A percentile compares a stretch with the other conserved stretches of the same genome.
These are phyloP conservation scores for Leucoptera coffeella DNA, from an alignment of 2,888 invertebrate genomes.

Conservation along the genomic window DNA sequence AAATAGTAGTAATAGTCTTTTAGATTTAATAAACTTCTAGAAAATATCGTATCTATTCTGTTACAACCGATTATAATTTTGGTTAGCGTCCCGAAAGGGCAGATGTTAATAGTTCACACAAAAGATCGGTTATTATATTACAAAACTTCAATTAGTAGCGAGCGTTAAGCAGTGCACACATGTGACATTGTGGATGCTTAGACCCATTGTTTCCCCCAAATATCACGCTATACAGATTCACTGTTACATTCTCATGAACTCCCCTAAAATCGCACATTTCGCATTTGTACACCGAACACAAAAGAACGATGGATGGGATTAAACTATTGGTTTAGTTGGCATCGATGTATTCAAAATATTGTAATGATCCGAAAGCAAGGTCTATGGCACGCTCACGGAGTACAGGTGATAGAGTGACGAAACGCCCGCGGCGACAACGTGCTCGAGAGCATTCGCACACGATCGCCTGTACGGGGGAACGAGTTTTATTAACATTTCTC, in stretches of 20 bases:
- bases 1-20: too few relatives aligned
- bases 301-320: background rate
- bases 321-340: conserved; percentile 3
- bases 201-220: conserved; percentile 42
- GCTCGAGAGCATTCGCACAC: conserved; percentile 19
- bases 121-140: conserved; percentile 31
- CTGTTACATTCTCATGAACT: too few relatives aligned
- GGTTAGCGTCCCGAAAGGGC: too few relatives aligned
- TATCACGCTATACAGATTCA: conserved; percentile 50
- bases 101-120: conserved; percentile 28
- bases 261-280: too few relatives aligned
- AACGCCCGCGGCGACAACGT: conserved; percentile 22
- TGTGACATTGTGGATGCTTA: conserved; percentile 46
- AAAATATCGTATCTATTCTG: too few relatives aligned
- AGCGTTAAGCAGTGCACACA: conserved; percentile 41
- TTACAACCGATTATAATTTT: too few relatives aligned
- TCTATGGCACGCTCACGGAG: conserved; percentile 21
- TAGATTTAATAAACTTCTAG: too few relatives aligned
- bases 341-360: conserved; percentile 22
- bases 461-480: conserved; percentile 17
- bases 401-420: conserved; percentile 27
- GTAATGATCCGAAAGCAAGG: conserved; percentile 26
- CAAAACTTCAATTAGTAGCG: conserved; percentile 49
- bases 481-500: conserved; percentile 46
- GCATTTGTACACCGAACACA: background rate